phyloP scores from a whole-genome alignment of 2,888 invertebrate species.

The Tuta absoluta region DNA sequence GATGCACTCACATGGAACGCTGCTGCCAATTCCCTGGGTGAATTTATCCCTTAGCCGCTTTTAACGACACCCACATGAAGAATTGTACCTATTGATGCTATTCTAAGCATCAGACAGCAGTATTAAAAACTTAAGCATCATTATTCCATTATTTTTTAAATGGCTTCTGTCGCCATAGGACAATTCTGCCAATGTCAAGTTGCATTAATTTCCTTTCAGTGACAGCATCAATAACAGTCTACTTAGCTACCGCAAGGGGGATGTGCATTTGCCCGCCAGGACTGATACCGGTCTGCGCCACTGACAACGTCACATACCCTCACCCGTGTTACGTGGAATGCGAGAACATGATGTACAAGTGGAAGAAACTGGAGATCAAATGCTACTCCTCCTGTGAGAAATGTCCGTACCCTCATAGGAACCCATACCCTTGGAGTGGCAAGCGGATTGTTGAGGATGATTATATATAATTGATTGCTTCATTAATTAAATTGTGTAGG shows the following conservation, averaged over 20 bases:
- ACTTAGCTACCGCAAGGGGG: neutral
- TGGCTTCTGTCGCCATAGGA: too few relatives aligned
- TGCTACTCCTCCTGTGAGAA: neutral
- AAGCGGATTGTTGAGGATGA: neutral
- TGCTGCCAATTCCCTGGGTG: too few relatives aligned
- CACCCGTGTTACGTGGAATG: neutral
- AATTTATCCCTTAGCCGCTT: too few relatives aligned
- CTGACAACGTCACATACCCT: neutral
- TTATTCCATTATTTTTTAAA: too few relatives aligned
- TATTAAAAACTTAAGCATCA: too few relatives aligned
- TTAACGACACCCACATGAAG: too few relatives aligned
- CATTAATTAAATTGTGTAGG: neutral
- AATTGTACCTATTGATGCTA: too few relatives aligned
- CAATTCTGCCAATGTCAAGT: too few relatives aligned
- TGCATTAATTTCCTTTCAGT: too few relatives aligned
- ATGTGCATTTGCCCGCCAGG: neutral
- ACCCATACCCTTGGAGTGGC: constrained; percentile 13
- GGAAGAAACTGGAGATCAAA: neutral
- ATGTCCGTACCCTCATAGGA: neutral
- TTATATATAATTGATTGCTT: neutral
- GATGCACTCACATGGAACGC: too few relatives aligned
- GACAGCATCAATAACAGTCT: neutral
- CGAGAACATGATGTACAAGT: neutral
- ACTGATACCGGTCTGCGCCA: neutral
- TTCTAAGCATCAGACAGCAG: too few relatives aligned